Percentiles rank a stretch among this genome's conserved stretches.
phyloP scores from a whole-genome alignment of 2,888 invertebrate species.

The Serripes groenlandicus region DNA sequence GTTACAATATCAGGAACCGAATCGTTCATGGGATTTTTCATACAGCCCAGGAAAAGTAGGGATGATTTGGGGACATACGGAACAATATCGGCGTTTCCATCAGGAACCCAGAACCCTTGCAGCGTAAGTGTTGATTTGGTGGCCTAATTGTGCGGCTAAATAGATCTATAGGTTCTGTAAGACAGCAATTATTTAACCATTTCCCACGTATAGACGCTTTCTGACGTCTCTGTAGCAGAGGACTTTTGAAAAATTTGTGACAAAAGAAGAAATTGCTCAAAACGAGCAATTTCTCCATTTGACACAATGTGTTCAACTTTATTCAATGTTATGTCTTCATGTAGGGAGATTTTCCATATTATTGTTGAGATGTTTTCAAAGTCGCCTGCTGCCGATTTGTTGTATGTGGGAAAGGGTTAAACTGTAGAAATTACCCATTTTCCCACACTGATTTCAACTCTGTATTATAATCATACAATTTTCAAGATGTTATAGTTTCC shows the following conservation, averaged over 20 bases:
- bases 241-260: not conserved
- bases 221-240: not conserved
- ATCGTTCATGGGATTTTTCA: conserved; percentile 48
- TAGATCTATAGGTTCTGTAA: not conserved
- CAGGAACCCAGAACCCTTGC: conserved; percentile 37
- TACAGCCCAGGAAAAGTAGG: conserved; percentile 37
- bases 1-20: conserved; percentile 40
- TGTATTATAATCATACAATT: too few relatives aligned
- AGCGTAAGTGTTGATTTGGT: too few relatives aligned
- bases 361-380: too few relatives aligned
- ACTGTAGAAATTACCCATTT: too few relatives aligned
- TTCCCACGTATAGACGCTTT: not conserved
- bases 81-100: not conserved
- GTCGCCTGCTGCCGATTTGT: too few relatives aligned
- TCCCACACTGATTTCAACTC: too few relatives aligned
- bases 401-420: too few relatives aligned
- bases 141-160: too few relatives aligned
- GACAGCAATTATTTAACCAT: too few relatives aligned
- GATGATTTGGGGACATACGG: conserved; percentile 26
- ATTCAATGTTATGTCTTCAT: too few relatives aligned
- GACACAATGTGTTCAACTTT: not conserved
- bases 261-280: not conserved
- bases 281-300: not conserved
- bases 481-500: too few relatives aligned
- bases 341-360: too few relatives aligned